These are phyloP conservation scores for Corynorhinus townsendii DNA, from an alignment of 2,113 vertebrate species.

Conservation along the genomic window DNA sequence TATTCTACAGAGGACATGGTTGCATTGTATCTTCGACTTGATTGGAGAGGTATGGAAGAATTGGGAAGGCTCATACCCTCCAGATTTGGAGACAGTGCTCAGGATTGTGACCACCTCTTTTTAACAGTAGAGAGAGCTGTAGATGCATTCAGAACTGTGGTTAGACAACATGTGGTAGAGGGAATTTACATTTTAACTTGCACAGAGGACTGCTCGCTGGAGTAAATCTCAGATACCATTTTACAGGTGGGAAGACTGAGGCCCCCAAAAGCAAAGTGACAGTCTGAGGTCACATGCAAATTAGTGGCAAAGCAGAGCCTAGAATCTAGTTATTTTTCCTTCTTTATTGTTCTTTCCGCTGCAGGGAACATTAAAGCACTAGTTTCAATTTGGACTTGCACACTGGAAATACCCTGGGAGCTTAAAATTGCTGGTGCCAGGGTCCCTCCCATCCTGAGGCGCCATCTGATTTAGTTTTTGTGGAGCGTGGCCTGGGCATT, in stretches of 20 bases:
- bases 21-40: background rate
- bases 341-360: background rate
- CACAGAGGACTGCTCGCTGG: background rate
- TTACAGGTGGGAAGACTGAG: background rate
- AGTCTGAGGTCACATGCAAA: background rate
- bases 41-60: background rate
- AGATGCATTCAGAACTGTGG: background rate
- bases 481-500: background rate
- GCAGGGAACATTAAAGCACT: background rate
- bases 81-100: background rate
- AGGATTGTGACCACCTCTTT: background rate
- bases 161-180: background rate
- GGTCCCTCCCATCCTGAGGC: fast-evolving
- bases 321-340: background rate
- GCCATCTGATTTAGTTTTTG: background rate
- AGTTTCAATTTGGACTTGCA: background rate
- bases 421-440: background rate
- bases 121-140: background rate
- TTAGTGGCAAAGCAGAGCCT: background rate
- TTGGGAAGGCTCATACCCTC: background rate
- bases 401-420: background rate
- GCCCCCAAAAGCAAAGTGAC: background rate
- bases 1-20: background rate
- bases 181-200: background rate
- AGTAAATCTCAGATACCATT: background rate